These are phyloP conservation scores for Petromus typicus DNA, from an alignment of 2,113 vertebrate genomes.

Conservation along the genomic window DNA sequence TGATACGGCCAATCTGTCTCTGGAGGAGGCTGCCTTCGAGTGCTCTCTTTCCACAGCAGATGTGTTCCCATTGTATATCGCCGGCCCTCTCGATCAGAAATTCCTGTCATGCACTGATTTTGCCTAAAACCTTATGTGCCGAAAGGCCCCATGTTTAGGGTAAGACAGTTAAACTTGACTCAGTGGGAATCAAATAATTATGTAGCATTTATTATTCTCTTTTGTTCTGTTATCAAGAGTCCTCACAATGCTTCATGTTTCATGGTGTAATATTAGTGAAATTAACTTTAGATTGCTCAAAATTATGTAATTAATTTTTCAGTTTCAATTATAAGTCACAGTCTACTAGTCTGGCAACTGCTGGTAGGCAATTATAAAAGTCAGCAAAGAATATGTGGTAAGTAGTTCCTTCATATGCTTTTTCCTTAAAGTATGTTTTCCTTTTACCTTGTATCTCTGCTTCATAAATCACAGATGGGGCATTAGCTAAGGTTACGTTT, in stretches of 20 bases:
- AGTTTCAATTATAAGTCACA: constrained; percentile 45
- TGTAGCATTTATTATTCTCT: not conserved
- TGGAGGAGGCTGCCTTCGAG: not conserved
- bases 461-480: not conserved
- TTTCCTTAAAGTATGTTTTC: not conserved
- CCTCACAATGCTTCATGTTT: constrained; percentile 41
- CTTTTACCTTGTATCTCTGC: not conserved
- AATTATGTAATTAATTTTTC: constrained; percentile 64
- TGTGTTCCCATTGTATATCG: not conserved
- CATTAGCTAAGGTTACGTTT: not conserved
- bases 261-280: constrained; percentile 33
- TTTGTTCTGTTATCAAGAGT: constrained; percentile 29
- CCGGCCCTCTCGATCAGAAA: not conserved
- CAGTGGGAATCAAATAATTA: not conserved
- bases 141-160: not conserved
- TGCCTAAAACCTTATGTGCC: not conserved
- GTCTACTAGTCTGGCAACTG: constrained; percentile 1
- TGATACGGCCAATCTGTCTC: not conserved
- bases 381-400: not conserved
- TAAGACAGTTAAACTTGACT: not conserved
- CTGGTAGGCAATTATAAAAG: constrained; percentile 48
- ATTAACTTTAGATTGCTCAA: constrained; percentile 42
- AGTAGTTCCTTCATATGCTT: not conserved
- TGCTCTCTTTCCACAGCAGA: not conserved
- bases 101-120: not conserved